These are phyloP conservation scores for Astur gentilis DNA, from an alignment of 2,113 vertebrate genomes.

Conservation along the genomic window DNA sequence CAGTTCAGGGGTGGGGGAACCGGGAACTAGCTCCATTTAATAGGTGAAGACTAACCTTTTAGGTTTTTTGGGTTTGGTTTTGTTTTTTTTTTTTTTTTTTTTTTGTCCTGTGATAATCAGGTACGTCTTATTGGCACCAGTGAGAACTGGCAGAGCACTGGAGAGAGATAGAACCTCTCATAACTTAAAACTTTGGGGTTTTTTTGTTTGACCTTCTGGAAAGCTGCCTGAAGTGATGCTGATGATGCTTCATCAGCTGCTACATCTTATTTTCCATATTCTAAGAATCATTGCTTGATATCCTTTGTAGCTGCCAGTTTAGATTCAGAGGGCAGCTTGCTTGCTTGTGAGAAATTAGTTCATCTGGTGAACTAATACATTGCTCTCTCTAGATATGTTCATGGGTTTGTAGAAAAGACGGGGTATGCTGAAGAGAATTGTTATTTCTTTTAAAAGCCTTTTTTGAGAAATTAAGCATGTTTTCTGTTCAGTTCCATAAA, in stretches of 20 bases:
- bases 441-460: neutral
- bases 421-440: neutral
- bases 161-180: neutral
- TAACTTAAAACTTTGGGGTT: accelerated
- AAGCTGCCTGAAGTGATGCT: neutral
- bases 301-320: neutral
- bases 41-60: neutral
- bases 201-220: neutral
- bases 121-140: neutral
- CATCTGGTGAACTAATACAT: accelerated
- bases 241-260: neutral
- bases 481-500: neutral
- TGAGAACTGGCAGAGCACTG: neutral
- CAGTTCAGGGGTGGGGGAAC: neutral
- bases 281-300: neutral
- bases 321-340: neutral
- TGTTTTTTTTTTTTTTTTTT: too few relatives aligned
- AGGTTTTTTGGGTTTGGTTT: too few relatives aligned
- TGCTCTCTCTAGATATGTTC: neutral
- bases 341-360: neutral
- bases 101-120: neutral
- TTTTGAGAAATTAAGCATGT: neutral
- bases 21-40: neutral
- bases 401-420: neutral
- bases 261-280: accelerated